Percentiles rank a stretch among this genome's conserved stretches.
phyloP scores from a whole-genome alignment of 2,113 vertebrate genomes.

The Tretioscincus oriximinensis region DNA sequence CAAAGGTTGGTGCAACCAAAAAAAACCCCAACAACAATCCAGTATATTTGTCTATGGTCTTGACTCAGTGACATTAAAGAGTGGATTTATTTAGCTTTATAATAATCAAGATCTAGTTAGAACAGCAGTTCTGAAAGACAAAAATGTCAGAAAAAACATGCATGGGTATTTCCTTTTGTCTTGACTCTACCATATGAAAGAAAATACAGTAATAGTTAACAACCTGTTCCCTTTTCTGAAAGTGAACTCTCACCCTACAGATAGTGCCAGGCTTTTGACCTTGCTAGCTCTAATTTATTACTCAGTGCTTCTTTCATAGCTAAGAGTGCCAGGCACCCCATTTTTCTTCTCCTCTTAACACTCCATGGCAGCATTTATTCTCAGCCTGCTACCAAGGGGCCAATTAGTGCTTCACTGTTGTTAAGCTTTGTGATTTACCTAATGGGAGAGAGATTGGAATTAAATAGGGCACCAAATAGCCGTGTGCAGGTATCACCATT shows the following conservation, averaged over 20 bases:
- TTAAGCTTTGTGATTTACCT: constrained; percentile 53
- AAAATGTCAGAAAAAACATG: constrained; percentile 61
- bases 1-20: background rate
- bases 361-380: constrained; percentile 52
- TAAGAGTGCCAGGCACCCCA: constrained; percentile 33
- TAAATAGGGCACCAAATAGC: constrained; percentile 45
- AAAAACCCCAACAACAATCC: constrained; percentile 37
- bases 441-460: constrained; percentile 38
- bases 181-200: constrained; percentile 62
- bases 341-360: constrained; percentile 47
- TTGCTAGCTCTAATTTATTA: constrained; percentile 27
- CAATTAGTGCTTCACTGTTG: constrained; percentile 56
- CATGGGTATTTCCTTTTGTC: constrained; percentile 63
- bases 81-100: constrained; percentile 34
- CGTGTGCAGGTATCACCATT: constrained; percentile 21
- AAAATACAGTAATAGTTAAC: constrained; percentile 58
- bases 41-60: constrained; percentile 34
- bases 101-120: constrained; percentile 44
- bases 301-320: background rate
- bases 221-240: constrained; percentile 55
- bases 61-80: constrained; percentile 27
- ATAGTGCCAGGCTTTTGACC: constrained; percentile 20
- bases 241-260: constrained; percentile 38
- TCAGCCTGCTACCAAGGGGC: constrained; percentile 54
- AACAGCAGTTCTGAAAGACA: constrained; percentile 58